A percentile compares a stretch with the other conserved stretches of the same genome.
phyloP scores from a whole-genome alignment of 1,140 invertebrate genomes.

The Belonocnema kinseyi region DNA sequence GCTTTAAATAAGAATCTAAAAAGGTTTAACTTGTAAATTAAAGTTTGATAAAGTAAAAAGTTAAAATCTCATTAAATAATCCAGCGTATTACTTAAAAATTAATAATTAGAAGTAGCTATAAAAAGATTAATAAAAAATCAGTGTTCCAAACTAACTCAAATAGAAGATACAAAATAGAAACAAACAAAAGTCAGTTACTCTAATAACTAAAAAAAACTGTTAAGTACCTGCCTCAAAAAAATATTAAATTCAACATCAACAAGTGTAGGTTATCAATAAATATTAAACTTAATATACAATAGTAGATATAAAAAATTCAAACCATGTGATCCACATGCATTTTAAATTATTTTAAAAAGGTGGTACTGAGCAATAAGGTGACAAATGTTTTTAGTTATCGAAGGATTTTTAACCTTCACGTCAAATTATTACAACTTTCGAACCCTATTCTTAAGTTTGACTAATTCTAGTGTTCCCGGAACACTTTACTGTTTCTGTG shows the following conservation, averaged over 20 bases:
- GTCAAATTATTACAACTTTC: neutral
- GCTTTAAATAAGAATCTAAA: too few relatives aligned
- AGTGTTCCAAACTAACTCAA: neutral
- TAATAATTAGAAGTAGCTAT: neutral
- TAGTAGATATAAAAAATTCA: conserved; percentile 11
- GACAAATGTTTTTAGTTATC: neutral
- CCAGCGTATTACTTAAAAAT: too few relatives aligned
- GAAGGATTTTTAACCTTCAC: neutral
- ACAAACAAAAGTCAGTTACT: neutral
- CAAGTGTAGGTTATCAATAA: conserved; percentile 15
- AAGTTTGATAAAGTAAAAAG: too few relatives aligned
- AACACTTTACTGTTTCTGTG: conserved; percentile 16
- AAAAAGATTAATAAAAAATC: conserved; percentile 5
- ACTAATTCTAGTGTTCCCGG: neutral
- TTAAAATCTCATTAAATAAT: too few relatives aligned
- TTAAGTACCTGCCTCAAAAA: conserved; percentile 26
- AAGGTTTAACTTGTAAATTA: too few relatives aligned
- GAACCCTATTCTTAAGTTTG: conserved; percentile 1
- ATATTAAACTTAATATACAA: conserved; percentile 28
- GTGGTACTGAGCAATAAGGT: neutral
- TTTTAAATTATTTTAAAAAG: neutral
- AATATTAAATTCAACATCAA: conserved; percentile 27
- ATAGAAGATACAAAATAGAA: conserved; percentile 8
- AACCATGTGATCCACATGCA: neutral
- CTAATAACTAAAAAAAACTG: neutral